Evolutionary conservation across 1,140 invertebrate species (phyloP), one percentile per base, ranked within the genome.

Genomic region (Oncopodura yosiiana): DNA sequence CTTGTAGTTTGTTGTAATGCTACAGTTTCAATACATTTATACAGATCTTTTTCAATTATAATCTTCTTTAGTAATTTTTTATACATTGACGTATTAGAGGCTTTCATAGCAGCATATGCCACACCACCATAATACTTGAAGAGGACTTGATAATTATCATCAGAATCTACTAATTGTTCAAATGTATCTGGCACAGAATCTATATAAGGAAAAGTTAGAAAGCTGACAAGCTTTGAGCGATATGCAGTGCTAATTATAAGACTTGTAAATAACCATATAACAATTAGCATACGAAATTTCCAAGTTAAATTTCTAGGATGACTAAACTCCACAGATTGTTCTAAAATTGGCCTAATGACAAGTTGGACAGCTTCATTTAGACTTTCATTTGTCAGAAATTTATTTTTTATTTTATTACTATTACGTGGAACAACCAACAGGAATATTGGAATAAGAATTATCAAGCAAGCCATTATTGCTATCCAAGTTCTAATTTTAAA

Each of bases 121-220:
- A 56, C 18, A 12, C 54, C 54, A 1, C 54, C 54, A 16, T 56
- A 56, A 12, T 44, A 56, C 23, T 49, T 30, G 12, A 56, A 56
- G 19, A 29, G 21, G 4, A 56, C 16, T 21, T 34, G 16, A 24
- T 49, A 56, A 34, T 34, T 34, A 8, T 34, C 30, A 21, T 56
- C 27, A 4, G 38, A 30, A 19, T 49, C 39, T 1, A 42, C 26
- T 2, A 56, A 39, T 8, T 49, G 11, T 24, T 41, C 18, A 37
- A 53, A 51, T 8, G 49, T 58, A 5, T 32, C 24, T 0, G 57
- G 57, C 6, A 55, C 45, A 1, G 21, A 9, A 39, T 59, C 41
- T n/a, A 45, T 3, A 19, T 16, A 26, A 4, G 43, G 53, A 37
- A 55, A 53, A 12, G 57, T 59, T 8, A 59, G 24, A 26, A 54